Conservation (phyloP, 1,140 invertebrate species). For the Papilio polytes region DNA sequence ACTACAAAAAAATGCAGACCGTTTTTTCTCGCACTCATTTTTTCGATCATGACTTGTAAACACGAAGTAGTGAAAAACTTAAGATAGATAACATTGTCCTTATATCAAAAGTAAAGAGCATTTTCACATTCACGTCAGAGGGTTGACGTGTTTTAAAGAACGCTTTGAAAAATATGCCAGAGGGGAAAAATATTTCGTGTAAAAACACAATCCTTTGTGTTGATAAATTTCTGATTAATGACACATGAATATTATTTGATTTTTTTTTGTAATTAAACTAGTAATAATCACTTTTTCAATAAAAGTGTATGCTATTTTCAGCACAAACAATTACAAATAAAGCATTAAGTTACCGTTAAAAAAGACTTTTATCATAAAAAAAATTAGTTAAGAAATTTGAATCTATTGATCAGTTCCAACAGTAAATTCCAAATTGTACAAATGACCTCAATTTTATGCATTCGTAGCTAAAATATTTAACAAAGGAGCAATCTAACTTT, state of each 20-base stretch:
- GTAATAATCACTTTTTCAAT: neutral
- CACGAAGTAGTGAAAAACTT: neutral
- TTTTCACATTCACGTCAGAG: slow-evolving; percentile 4
- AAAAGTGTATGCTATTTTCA: neutral
- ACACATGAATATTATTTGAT: too few species aligned
- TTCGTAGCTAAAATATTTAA: slow-evolving; percentile 38
- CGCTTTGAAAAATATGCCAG: neutral
- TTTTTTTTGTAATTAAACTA: too few species aligned
- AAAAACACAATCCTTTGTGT: neutral
- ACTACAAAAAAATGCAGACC: neutral
- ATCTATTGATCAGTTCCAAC: neutral
- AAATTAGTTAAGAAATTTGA: neutral
- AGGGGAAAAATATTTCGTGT: neutral
- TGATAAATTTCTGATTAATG: neutral
- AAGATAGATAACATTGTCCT: neutral
- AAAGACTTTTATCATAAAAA: too few species aligned
- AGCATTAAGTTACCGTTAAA: too few species aligned
- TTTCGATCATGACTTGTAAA: neutral
- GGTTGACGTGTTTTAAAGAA: slow-evolving; percentile 6
- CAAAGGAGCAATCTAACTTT: slow-evolving; percentile 45
- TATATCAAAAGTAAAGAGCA: neutral
- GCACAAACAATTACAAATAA: too few species aligned
- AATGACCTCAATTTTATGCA: slow-evolving; percentile 29
- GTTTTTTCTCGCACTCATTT: neutral
- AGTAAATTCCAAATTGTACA: neutral